Evolutionary conservation across 2,797 vertebrate species (phyloP), one percentile per base, ranked within the genome.

Genomic region (Lacerta viridis): DNA sequence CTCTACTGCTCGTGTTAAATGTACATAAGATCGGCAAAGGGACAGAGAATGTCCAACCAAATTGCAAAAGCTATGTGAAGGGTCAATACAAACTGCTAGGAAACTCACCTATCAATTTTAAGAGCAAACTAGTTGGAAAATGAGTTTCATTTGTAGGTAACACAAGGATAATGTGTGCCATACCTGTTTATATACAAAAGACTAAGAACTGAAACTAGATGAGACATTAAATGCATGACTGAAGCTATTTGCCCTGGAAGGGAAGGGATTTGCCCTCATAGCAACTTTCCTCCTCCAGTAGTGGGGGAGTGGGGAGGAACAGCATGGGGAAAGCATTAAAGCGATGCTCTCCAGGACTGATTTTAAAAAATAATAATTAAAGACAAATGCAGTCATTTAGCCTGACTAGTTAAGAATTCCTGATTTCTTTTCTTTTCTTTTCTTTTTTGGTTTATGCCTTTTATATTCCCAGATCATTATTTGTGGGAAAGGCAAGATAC

Each of bases 111-210:
- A 39, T 84, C 29, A 59, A 46, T 2, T 75, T 75, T 7, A 27
- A 71, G 29, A 7, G 46, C 64, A 27, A 11, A 66, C 17, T 68
- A 86, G 36, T 8, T 82, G 64, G n/a, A 68, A 39, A 77, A 78
- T 46, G 39, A 82, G 13, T 43, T 72, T 85, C 25, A 0, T 41
- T 89, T 81, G 25, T 69, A 9, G 7, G 17, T 55, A 55, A 25
- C 10, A 76, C 83, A 78, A 74, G 77, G 29, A 90, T 29, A 85
- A 46, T 7, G 39, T 36, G 87, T 3, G 78, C 90, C 13, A 84
- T 75, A 46, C 2, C 7, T 77, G 36, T 13, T 39, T 88, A 78
- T 41, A 66, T 39, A 69, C 23, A 13, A 83, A 61, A 61, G 11
- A 39, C 39, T 77, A 36, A 80, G 9, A 25, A 29, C n/a, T 71